A percentile compares a stretch with the other conserved stretches of the same genome.
Conservation (phyloP, 2,888 invertebrate genomes). For the Trypoxylon attenuatum region DNA sequence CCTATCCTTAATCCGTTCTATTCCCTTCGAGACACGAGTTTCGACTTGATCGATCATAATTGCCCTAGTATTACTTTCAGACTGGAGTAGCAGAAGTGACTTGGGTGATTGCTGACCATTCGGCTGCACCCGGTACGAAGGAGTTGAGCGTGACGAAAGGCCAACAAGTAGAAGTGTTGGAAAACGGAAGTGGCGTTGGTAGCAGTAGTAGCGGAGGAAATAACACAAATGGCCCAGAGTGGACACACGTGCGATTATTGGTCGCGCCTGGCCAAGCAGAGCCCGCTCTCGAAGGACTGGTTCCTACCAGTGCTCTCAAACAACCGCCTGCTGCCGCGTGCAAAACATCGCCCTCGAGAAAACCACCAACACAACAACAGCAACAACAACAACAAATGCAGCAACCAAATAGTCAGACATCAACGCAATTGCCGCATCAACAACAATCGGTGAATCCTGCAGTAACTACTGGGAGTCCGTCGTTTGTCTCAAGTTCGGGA, state of each 20-base stretch:
- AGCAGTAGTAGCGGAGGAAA: too few relatives aligned
- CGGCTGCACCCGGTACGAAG: constrained; percentile 83
- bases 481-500: not conserved
- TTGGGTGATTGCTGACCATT: constrained; percentile 92
- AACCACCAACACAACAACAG: constrained; percentile 59
- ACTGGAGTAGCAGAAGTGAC: constrained; percentile 89
- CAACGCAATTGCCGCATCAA: not conserved
- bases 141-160: constrained; percentile 92
- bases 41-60: not conserved
- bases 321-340: constrained; percentile 80
- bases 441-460: not conserved
- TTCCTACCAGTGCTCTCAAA: constrained; percentile 86
- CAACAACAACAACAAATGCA: constrained; percentile 21
- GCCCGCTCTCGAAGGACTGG: constrained; percentile 85
- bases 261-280: constrained; percentile 75
- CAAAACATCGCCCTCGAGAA: constrained; percentile 77
- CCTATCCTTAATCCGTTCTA: not conserved
- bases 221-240: constrained; percentile 68
- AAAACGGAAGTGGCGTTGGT: constrained; percentile 79
- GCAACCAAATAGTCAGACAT: constrained; percentile 3
- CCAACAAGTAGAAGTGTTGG: constrained; percentile 95
- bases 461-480: too few relatives aligned
- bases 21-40: not conserved
- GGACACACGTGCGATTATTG: constrained; percentile 76
- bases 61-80: too few relatives aligned